Conservation (phyloP, 2,113 vertebrate genomes). For the Vulpes lagopus region DNA sequence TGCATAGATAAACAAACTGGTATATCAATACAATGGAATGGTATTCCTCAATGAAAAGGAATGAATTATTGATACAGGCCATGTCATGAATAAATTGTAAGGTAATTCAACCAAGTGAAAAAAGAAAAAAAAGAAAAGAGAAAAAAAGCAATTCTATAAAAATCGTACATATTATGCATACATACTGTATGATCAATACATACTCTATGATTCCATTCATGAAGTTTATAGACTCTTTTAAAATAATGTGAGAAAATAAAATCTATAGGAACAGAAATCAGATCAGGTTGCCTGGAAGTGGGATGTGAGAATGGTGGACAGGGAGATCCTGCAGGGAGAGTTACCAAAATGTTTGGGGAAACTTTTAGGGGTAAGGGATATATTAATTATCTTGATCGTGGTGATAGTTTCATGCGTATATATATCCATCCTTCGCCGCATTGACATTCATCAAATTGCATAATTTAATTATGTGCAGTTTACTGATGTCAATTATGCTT, state of each 20-base stretch:
- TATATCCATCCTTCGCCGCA: neutral
- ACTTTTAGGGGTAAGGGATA: neutral
- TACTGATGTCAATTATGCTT: neutral
- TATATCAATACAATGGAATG: neutral
- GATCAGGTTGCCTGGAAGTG: neutral
- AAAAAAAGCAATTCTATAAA: neutral
- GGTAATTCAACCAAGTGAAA: neutral
- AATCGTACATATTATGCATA: neutral
- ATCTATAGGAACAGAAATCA: neutral
- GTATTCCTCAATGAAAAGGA: neutral
- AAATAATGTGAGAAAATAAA: neutral
- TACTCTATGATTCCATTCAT: neutral
- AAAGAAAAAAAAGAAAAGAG: neutral
- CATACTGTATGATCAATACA: too few relatives aligned
- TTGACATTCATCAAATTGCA: neutral
- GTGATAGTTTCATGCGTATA: neutral
- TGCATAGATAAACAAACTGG: neutral
- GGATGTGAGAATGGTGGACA: too few relatives aligned
- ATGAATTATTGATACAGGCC: neutral
- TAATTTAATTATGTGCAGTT: neutral
- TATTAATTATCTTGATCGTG: neutral
- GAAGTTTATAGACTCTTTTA: neutral
- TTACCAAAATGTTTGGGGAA: neutral
- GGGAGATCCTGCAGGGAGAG: neutral
- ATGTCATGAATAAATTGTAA: neutral